Evolutionary conservation across 2,888 invertebrate species (phyloP).

Genomic region (Oxystoma pomonae): DNA sequence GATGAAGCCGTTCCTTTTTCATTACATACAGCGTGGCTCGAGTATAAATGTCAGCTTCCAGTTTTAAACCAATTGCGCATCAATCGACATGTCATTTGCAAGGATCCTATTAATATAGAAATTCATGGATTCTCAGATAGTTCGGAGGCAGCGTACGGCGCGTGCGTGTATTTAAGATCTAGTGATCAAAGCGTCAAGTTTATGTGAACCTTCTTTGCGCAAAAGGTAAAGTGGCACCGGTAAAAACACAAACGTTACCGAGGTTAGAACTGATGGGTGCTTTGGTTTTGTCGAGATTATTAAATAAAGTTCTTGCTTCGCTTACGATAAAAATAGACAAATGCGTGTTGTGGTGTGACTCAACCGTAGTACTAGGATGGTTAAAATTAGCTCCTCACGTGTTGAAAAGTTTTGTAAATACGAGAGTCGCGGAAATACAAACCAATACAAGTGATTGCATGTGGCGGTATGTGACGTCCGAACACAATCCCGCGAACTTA

Average conservation of each 20-base stretch:
- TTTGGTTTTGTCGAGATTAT: slow-evolving; percentile 18
- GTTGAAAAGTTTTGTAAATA: slow-evolving; percentile 26
- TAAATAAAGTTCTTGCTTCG: slow-evolving; percentile 18
- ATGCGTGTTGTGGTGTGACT: slow-evolving; percentile 22
- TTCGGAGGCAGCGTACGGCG: slow-evolving; percentile 5
- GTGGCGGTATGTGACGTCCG: slow-evolving; percentile 1
- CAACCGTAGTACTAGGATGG: slow-evolving; percentile 24
- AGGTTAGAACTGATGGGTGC: slow-evolving; percentile 25
- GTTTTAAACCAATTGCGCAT: slow-evolving; percentile 6
- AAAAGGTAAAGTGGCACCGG: slow-evolving; percentile 19
- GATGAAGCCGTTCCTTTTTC: slow-evolving; percentile 4
- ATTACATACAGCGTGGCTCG: neutral
- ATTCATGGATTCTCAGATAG: slow-evolving; percentile 12
- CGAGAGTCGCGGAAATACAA: slow-evolving; percentile 26
- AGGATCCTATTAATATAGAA: slow-evolving; percentile 2
- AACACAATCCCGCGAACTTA: neutral
- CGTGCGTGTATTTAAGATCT: slow-evolving; percentile 9
- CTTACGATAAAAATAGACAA: slow-evolving; percentile 11
- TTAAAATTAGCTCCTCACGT: slow-evolving; percentile 17
- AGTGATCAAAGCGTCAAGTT: neutral
- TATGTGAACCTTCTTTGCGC: slow-evolving; percentile 5
- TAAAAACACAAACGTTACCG: slow-evolving; percentile 24
- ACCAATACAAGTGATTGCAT: neutral
- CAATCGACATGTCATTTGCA: neutral
- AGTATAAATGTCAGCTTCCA: neutral